A percentile compares a stretch with the other conserved stretches of the same genome.
These are phyloP conservation scores for Mythimna loreyi DNA, from an alignment of 2,888 invertebrate species.

Conservation along the genomic window DNA sequence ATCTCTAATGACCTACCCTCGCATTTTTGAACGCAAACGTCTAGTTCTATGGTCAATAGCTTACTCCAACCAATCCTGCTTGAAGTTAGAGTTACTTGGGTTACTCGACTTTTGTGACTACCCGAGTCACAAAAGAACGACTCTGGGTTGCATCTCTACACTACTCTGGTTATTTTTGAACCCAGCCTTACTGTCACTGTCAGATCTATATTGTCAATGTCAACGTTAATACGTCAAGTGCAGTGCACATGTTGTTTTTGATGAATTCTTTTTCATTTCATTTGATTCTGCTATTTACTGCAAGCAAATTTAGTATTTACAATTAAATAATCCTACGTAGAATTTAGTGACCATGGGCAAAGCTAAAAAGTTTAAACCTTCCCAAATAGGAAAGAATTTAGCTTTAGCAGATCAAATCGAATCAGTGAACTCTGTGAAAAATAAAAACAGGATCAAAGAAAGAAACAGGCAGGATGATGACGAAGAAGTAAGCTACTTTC, in stretches of 20 bases:
- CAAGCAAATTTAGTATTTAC: neutral
- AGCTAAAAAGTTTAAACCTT: conserved; percentile 93
- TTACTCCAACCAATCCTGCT: too few species aligned
- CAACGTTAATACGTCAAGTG: conserved; percentile 2
- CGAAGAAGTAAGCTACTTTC: conserved; percentile 91
- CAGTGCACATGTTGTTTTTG: conserved; percentile 25
- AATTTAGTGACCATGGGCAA: conserved; percentile 92
- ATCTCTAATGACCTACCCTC: too few species aligned
- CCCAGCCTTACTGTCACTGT: too few species aligned
- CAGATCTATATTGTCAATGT: conserved; percentile 1
- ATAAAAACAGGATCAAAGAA: conserved; percentile 92
- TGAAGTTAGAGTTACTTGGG: too few species aligned
- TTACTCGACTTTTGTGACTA: too few species aligned
- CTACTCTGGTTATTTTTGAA: too few species aligned
- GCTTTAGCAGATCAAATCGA: conserved; percentile 95
- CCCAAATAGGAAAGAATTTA: conserved; percentile 89
- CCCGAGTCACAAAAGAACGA: too few species aligned
- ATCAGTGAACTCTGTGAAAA: conserved; percentile 91
- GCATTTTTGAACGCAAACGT: too few species aligned
- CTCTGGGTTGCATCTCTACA: too few species aligned
- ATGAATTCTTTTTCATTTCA: too few species aligned
- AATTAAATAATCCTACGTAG: neutral
- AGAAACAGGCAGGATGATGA: conserved; percentile 93
- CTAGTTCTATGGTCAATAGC: too few species aligned
- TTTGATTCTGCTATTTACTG: neutral